Evolutionary conservation across 2,797 vertebrate genomes (phyloP).

Genomic region (Pogoniulus pusillus): DNA sequence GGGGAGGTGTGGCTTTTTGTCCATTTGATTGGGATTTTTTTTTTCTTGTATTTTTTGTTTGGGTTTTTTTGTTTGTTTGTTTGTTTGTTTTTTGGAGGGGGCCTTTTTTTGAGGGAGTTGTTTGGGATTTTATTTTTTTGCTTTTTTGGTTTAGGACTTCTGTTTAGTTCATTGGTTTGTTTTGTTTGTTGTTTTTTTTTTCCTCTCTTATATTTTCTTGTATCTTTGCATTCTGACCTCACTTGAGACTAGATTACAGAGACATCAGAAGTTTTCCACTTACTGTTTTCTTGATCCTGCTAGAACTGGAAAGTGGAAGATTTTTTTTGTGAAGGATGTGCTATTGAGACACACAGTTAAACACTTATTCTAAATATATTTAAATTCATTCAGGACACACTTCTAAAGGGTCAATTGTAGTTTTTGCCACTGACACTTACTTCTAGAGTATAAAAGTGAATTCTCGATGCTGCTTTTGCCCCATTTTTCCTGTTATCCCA

Average conservation of each 20-base stretch:
- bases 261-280: background rate
- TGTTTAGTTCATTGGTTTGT: too few species aligned
- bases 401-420: background rate
- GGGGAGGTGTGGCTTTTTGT: too few species aligned
- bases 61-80: too few species aligned
- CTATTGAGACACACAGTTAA: background rate
- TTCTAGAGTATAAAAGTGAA: background rate
- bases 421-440: background rate
- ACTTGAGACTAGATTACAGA: background rate
- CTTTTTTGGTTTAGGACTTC: too few species aligned
- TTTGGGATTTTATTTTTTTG: too few species aligned
- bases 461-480: background rate
- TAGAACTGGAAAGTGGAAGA: background rate
- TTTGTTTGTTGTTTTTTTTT: too few species aligned
- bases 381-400: background rate
- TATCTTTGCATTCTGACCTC: background rate
- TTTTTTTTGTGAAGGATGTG: background rate
- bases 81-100: too few species aligned
- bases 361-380: background rate
- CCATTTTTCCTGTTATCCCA: background rate
- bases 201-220: background rate
- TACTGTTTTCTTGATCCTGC: background rate
- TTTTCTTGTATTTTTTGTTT: too few species aligned
- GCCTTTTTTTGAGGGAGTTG: too few species aligned
- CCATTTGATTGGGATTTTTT: too few species aligned